Evolutionary conservation across 2,113 vertebrate genomes (phyloP).

Genomic region (Hipposideros armiger): DNA sequence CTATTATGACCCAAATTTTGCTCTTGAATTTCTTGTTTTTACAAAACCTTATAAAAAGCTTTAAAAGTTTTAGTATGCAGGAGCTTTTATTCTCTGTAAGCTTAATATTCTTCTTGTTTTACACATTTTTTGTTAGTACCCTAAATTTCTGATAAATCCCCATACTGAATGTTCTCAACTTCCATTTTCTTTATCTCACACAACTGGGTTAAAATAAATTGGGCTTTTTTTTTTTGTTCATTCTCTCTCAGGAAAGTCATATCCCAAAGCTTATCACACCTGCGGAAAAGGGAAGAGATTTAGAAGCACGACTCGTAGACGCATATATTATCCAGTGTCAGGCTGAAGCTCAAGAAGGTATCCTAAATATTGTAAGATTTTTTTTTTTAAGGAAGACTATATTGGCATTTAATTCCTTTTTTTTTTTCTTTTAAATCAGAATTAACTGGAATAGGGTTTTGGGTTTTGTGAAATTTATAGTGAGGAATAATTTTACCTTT

Average conservation of each 20-base stretch:
- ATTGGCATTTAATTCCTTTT: background rate
- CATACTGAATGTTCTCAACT: slow-evolving; percentile 4
- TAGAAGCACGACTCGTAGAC: slow-evolving; percentile 95
- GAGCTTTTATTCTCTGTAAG: background rate
- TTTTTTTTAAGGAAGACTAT: background rate
- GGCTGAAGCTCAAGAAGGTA: slow-evolving; percentile 99
- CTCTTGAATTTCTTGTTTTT: background rate
- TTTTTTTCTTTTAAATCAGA: background rate
- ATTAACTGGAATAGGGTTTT: slow-evolving; percentile 5
- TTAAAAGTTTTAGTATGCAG: background rate
- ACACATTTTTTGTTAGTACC: background rate
- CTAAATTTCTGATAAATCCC: background rate
- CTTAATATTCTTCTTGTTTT: background rate
- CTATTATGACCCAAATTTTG: background rate
- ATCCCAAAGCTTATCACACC: slow-evolving; percentile 96
- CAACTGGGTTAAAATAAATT: slow-evolving; percentile 18
- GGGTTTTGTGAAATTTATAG: slow-evolving; percentile 34
- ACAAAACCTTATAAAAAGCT: background rate
- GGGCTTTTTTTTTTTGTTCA: background rate
- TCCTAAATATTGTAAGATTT: background rate
- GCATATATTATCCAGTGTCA: slow-evolving; percentile 96
- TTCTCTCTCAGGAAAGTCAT: slow-evolving; percentile 91
- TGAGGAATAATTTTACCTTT: background rate
- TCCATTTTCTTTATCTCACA: slow-evolving; percentile 32
- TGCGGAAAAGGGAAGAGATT: slow-evolving; percentile 95